These are phyloP conservation scores for Drosophila hydei DNA, from an alignment of 1,140 invertebrate species.

Conservation along the genomic window DNA sequence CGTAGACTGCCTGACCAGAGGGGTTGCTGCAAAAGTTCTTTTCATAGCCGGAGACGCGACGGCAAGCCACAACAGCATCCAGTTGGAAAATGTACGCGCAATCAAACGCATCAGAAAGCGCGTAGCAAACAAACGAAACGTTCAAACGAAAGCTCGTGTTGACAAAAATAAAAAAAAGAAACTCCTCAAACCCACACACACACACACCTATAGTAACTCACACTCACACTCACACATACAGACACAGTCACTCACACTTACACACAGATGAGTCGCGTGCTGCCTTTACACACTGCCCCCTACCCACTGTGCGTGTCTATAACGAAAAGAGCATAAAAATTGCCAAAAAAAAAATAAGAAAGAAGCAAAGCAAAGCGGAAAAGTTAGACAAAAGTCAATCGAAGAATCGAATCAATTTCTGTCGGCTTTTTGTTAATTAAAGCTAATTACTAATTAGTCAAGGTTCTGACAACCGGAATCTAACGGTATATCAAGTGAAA, in stretches of 20 bases:
- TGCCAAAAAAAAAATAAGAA: conserved; percentile 43
- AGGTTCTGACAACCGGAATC: conserved; percentile 12
- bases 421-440: conserved; percentile 26
- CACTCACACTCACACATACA: conserved; percentile 21
- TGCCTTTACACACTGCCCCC: conserved; percentile 41
- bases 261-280: conserved; percentile 63
- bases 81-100: conserved; percentile 80
- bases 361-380: conserved; percentile 11
- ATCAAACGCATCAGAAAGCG: conserved; percentile 73
- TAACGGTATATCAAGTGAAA: conserved; percentile 19
- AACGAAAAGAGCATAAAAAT: conserved; percentile 49
- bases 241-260: conserved; percentile 6
- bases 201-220: conserved; percentile 16
- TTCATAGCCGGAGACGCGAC: conserved; percentile 33
- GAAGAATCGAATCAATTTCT: conserved; percentile 33
- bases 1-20: conserved; percentile 19
- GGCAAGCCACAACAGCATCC: conserved; percentile 61
- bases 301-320: conserved; percentile 55
- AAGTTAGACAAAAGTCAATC: conserved; percentile 10
- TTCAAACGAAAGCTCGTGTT: conserved; percentile 41
- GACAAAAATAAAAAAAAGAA: conserved; percentile 39
- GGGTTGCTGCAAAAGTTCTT: conserved; percentile 46
- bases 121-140: conserved; percentile 42
- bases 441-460: conserved; percentile 24
- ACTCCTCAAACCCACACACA: conserved; percentile 25